Conservation (phyloP, 2,797 vertebrate genomes). For the Cottoperca gobio region DNA sequence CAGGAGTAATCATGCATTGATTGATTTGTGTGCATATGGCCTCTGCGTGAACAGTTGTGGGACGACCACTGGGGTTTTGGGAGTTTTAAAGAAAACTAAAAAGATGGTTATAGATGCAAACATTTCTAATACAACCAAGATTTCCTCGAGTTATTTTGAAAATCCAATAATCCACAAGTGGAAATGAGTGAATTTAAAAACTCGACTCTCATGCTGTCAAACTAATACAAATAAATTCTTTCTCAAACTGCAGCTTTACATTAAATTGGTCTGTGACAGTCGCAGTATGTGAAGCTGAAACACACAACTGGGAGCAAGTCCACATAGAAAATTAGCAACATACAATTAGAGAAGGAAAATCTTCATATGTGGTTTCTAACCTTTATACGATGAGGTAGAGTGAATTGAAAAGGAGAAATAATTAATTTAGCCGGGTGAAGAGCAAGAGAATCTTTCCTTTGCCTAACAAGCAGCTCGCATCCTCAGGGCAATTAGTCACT, state of each 20-base stretch:
- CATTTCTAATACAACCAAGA: background rate
- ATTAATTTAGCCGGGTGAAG: slow-evolving; percentile 85
- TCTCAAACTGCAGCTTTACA: slow-evolving; percentile 32
- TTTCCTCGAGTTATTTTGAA: background rate
- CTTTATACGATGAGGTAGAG: slow-evolving; percentile 79
- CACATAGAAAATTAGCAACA: slow-evolving; percentile 70
- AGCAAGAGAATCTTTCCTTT: slow-evolving; percentile 82
- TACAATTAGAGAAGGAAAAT: slow-evolving; percentile 75
- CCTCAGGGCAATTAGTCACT: slow-evolving; percentile 89
- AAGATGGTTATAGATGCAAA: background rate
- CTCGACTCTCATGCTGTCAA: too few relatives aligned
- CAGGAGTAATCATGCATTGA: background rate
- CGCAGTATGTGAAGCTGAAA: slow-evolving; percentile 41
- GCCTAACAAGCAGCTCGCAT: slow-evolving; percentile 88
- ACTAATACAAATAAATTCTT: slow-evolving; percentile 25
- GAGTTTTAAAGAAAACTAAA: background rate
- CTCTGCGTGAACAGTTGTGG: too few relatives aligned
- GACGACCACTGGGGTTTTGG: too few relatives aligned
- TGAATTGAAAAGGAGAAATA: slow-evolving; percentile 85
- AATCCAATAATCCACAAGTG: too few relatives aligned
- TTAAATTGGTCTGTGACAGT: slow-evolving; percentile 49
- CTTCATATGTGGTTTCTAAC: slow-evolving; percentile 76
- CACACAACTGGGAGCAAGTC: slow-evolving; percentile 51
- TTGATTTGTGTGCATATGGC: too few relatives aligned
- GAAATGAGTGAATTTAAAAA: too few relatives aligned